phyloP scores from a whole-genome alignment of 1,140 invertebrate genomes.

The Oncopeltus fasciatus region DNA sequence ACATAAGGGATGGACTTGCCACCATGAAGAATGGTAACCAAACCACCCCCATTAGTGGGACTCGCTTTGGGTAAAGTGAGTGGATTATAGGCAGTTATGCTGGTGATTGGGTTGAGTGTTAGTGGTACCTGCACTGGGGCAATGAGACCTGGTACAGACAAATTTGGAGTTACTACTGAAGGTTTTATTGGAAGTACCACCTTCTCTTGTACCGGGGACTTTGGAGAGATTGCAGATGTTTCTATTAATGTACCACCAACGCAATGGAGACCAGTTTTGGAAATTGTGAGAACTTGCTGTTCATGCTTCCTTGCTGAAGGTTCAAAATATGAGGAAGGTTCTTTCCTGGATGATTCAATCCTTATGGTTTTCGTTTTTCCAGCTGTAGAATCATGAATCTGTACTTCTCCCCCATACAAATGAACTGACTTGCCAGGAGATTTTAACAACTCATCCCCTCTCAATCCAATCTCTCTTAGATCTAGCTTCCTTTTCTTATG shows the following conservation, averaged over 20 bases:
- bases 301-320: background rate
- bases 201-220: constrained; percentile 31
- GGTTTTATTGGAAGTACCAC: constrained; percentile 40
- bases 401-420: constrained; percentile 64
- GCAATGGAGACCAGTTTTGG: constrained; percentile 31
- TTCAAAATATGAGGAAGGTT: background rate
- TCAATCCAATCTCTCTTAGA: background rate
- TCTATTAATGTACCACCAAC: constrained; percentile 29
- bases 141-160: constrained; percentile 32
- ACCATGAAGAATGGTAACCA: constrained; percentile 31
- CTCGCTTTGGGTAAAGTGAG: constrained; percentile 33
- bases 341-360: constrained; percentile 37
- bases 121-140: constrained; percentile 24
- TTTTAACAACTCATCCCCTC: background rate
- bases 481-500: constrained; percentile 16
- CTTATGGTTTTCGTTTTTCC: constrained; percentile 53
- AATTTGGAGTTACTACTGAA: constrained; percentile 40
- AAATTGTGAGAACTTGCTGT: constrained; percentile 30
- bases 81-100: constrained; percentile 56
- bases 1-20: constrained; percentile 67
- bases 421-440: constrained; percentile 29
- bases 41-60: constrained; percentile 22
- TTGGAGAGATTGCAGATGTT: constrained; percentile 30
- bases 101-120: constrained; percentile 33
- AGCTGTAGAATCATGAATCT: constrained; percentile 47